A percentile compares a stretch with the other conserved stretches of the same genome.
Evolutionary conservation across 2,113 vertebrate genomes (phyloP).

Genomic region (Aix galericulata): DNA sequence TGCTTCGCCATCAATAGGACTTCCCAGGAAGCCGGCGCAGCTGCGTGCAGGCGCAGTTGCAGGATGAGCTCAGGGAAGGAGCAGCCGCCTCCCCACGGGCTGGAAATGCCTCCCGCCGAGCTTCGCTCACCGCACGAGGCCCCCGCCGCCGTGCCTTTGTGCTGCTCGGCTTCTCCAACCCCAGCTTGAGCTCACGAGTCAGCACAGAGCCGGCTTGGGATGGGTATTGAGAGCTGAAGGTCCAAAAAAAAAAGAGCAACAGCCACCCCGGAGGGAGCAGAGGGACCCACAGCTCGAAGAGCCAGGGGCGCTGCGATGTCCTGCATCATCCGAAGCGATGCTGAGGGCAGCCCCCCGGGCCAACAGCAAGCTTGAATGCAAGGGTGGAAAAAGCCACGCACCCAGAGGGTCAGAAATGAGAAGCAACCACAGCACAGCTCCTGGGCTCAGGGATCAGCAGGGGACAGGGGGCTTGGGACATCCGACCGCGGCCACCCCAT

Average conservation of each 20-base stretch:
- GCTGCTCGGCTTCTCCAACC: not conserved
- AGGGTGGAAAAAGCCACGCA: not conserved
- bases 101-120: not conserved
- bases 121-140: too few species aligned
- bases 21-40: slow-evolving; percentile 60
- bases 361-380: not conserved
- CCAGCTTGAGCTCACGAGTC: not conserved
- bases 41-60: slow-evolving; percentile 10
- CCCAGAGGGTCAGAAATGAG: fast-evolving
- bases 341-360: fast-evolving
- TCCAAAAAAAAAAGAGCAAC: not conserved
- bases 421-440: fast-evolving
- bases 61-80: slow-evolving; percentile 22
- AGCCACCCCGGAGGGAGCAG: not conserved
- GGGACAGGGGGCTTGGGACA: fast-evolving
- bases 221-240: not conserved
- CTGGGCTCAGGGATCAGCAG: not conserved
- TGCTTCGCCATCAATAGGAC: slow-evolving; percentile 46
- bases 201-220: not conserved
- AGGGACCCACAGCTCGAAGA: not conserved
- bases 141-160: not conserved
- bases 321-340: not conserved
- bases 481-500: fast-evolving
- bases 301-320: not conserved
- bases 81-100: not conserved